Conservation (phyloP, 2,888 invertebrate species). For the Drosophila anomalata region DNA sequence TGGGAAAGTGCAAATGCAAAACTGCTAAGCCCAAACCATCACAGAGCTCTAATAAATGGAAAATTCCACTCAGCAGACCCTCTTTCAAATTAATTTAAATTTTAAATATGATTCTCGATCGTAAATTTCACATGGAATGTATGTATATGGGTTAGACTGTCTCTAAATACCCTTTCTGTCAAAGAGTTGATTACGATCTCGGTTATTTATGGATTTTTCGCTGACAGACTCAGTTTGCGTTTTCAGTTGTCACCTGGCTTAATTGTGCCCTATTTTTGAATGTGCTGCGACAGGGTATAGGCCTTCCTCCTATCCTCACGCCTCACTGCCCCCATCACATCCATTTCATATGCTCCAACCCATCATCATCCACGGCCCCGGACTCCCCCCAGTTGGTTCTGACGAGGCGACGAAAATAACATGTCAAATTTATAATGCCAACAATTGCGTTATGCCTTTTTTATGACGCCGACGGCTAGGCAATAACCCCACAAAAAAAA, state of each 20-base stretch:
- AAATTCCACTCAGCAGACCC: constrained; percentile 31
- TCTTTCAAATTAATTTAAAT: constrained; percentile 72
- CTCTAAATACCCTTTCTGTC: constrained; percentile 19
- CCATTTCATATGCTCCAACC: constrained; percentile 54
- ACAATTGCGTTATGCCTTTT: constrained; percentile 66
- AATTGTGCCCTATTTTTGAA: constrained; percentile 4
- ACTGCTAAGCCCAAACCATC: constrained; percentile 49
- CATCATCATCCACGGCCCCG: constrained; percentile 26
- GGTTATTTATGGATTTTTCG: constrained; percentile 2
- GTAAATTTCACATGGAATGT: constrained; percentile 55
- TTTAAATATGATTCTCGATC: constrained; percentile 62
- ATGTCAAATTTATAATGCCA: constrained; percentile 77
- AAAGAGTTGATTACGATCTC: neutral
- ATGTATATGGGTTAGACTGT: constrained; percentile 18
- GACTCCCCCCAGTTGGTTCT: constrained; percentile 38
- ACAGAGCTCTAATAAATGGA: constrained; percentile 59
- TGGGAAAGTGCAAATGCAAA: constrained; percentile 56
- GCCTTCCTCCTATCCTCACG: constrained; percentile 4
- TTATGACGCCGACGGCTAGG: constrained; percentile 53
- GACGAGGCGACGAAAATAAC: constrained; percentile 75
- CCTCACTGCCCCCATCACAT: constrained; percentile 30
- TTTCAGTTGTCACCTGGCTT: constrained; percentile 7
- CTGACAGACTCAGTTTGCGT: neutral
- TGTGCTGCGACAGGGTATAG: constrained; percentile 1
- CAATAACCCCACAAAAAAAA: constrained; percentile 28